These are phyloP conservation scores for Stegostoma tigrinum DNA, from an alignment of 2,113 vertebrate genomes.

Conservation along the genomic window DNA sequence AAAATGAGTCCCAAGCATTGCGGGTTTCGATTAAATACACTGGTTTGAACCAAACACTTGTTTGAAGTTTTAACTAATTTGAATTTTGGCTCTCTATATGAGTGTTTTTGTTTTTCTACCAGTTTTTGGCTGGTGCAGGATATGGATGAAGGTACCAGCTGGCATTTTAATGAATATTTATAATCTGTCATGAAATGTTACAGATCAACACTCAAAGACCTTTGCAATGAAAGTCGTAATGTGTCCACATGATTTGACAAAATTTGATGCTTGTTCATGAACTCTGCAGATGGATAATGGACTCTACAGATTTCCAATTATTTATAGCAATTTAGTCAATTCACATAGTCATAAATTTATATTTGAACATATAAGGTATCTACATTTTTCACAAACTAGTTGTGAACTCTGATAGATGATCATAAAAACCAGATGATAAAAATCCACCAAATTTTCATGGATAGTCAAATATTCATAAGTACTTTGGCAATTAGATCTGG, in stretches of 20 bases:
- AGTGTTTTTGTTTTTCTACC: background rate
- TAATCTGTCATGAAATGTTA: constrained; percentile 1
- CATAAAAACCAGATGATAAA: background rate
- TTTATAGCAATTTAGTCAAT: background rate
- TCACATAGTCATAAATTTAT: background rate
- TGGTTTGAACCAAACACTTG: constrained; percentile 2
- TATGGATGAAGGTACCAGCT: background rate
- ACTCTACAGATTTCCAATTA: background rate
- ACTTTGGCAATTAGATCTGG: background rate
- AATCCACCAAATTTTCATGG: too few species aligned
- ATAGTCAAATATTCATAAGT: too few species aligned
- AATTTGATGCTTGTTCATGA: background rate
- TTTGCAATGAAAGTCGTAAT: constrained; percentile 1
- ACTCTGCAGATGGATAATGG: background rate
- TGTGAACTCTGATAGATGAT: background rate
- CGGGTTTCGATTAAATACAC: background rate
- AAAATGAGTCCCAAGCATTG: background rate
- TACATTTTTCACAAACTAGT: background rate
- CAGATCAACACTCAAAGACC: background rate
- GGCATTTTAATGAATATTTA: constrained; percentile 8
- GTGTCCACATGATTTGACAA: background rate
- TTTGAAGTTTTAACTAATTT: background rate
- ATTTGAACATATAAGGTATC: background rate
- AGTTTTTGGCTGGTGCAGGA: background rate
- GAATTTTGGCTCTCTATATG: background rate